Evolutionary conservation across 2,888 invertebrate species (phyloP).

Genomic region (Mesorhabditis sp.): DNA sequence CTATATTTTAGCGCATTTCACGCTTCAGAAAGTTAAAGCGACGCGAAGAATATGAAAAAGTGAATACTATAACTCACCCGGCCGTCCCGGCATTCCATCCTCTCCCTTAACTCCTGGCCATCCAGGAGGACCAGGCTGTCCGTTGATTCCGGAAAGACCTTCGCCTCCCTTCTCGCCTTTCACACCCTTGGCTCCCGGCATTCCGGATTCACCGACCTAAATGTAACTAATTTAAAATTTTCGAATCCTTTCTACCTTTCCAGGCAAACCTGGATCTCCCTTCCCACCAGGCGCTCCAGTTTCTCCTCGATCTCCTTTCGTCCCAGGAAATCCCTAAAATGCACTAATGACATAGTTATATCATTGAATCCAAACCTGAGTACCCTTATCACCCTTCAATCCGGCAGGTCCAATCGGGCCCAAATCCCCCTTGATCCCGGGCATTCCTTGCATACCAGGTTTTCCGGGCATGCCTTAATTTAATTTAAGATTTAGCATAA

Average conservation of each 20-base stretch:
- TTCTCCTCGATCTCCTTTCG: conserved; percentile 39
- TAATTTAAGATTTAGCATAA: conserved; percentile 7
- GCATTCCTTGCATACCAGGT: conserved; percentile 43
- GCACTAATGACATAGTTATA: not conserved
- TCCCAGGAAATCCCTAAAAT: conserved; percentile 42
- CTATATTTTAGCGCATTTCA: not conserved
- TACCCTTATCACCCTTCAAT: conserved; percentile 46
- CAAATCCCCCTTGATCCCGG: conserved; percentile 42
- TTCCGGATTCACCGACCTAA: conserved; percentile 36
- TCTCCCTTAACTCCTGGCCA: conserved; percentile 49
- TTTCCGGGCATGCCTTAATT: conserved; percentile 28
- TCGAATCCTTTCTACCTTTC: conserved; percentile 20
- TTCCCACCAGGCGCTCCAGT: conserved; percentile 39
- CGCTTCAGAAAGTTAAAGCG: not conserved
- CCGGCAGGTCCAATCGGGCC: conserved; percentile 45
- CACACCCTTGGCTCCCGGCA: conserved; percentile 30
- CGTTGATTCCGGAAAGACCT: conserved; percentile 39
- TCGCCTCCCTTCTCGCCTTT: conserved; percentile 45
- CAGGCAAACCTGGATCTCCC: conserved; percentile 43
- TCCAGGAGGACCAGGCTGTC: conserved; percentile 40
- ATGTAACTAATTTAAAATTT: not conserved
- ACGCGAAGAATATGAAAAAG: not conserved
- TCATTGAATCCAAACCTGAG: conserved; percentile 21
- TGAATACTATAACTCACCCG: conserved; percentile 17
- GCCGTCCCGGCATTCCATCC: conserved; percentile 44